Conservation (phyloP, 2,888 invertebrate species). For the Sclerodermus sp. region DNA sequence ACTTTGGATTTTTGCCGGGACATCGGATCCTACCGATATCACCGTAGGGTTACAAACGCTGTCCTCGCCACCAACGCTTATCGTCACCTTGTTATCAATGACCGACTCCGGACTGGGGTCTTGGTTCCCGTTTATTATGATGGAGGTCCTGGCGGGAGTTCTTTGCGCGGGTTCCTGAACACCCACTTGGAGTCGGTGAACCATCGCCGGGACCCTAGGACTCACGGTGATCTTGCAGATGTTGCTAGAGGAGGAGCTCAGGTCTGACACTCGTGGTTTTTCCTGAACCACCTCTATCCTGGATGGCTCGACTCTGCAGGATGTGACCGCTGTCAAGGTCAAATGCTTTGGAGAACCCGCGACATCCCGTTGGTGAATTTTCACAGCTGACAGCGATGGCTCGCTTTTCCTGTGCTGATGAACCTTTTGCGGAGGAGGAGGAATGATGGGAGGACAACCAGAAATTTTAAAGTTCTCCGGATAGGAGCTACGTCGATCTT, state of each 20-base stretch:
- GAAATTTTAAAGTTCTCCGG: no score
- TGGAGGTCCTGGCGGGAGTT: constrained; percentile 69
- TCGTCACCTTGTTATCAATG: constrained; percentile 57
- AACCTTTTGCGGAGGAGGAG: no score
- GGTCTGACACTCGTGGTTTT: no score
- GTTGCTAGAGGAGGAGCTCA: constrained; percentile 20
- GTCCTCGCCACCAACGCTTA: constrained; percentile 57
- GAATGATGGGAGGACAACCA: no score
- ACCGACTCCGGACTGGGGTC: constrained; percentile 17
- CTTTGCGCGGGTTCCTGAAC: constrained; percentile 48
- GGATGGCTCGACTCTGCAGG: constrained; percentile 13
- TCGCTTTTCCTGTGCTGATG: no score
- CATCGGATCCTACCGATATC: constrained; percentile 48
- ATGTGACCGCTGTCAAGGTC: constrained; percentile 15
- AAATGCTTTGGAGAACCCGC: constrained; percentile 10
- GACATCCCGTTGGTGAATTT: no score
- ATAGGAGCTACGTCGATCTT: no score
- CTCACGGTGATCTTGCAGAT: constrained; percentile 53
- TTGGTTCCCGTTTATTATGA: constrained; percentile 54
- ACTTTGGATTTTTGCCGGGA: constrained; percentile 38
- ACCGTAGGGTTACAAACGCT: constrained; percentile 52
- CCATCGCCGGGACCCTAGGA: constrained; percentile 40
- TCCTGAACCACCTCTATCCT: no score
- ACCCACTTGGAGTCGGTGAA: constrained; percentile 52
- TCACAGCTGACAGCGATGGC: no score